phyloP scores from a whole-genome alignment of 2,888 invertebrate genomes.

The Tenodera sinensis region DNA sequence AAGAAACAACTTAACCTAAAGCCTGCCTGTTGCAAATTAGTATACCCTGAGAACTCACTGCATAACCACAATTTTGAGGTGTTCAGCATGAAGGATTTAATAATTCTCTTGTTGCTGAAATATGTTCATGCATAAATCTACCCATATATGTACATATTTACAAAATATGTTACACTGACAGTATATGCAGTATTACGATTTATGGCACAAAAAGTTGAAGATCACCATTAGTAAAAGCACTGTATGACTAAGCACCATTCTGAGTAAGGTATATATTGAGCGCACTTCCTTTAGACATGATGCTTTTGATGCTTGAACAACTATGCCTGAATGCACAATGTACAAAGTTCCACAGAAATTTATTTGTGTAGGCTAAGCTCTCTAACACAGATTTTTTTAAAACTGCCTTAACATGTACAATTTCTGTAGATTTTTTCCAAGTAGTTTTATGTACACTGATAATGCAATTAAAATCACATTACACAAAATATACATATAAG shows the following conservation, averaged over 20 bases:
- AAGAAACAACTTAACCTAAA: too few relatives aligned
- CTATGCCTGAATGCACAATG: not conserved
- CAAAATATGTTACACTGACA: not conserved
- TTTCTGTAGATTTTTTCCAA: not conserved
- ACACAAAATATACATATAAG: not conserved
- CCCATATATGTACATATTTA: not conserved
- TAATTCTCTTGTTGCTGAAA: too few relatives aligned
- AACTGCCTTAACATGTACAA: not conserved
- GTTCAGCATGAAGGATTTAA: too few relatives aligned
- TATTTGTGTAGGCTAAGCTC: not conserved
- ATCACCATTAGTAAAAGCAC: not conserved
- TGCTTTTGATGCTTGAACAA: not conserved
- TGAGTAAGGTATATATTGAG: not conserved
- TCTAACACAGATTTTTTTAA: not conserved
- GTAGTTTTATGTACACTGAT: not conserved
- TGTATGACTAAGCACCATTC: not conserved
- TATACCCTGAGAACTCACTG: too few relatives aligned
- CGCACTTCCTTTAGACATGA: not conserved
- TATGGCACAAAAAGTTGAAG: not conserved
- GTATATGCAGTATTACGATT: not conserved
- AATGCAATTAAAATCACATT: not conserved
- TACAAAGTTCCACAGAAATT: not conserved
- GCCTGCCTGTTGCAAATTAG: too few relatives aligned
- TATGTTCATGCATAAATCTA: not conserved
- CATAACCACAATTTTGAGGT: too few relatives aligned